A percentile compares a stretch with the other conserved stretches of the same genome.
Conservation (phyloP, 2,797 vertebrate species). For the Lerista edwardsae region DNA sequence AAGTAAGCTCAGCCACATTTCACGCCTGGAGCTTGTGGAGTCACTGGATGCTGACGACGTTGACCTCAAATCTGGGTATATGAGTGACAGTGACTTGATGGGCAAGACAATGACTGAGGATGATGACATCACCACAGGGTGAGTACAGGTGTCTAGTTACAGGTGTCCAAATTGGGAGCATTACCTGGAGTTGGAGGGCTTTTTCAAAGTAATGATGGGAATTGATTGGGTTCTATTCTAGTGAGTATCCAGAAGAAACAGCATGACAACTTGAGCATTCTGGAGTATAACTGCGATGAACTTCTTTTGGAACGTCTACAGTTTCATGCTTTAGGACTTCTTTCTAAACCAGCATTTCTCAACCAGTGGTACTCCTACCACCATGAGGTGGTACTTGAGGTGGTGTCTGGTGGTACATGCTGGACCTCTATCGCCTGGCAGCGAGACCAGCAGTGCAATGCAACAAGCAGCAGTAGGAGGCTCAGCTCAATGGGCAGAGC, state of each 20-base stretch:
- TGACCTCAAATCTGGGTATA: slow-evolving; percentile 90
- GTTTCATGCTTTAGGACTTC: neutral
- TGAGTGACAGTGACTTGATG: slow-evolving; percentile 85
- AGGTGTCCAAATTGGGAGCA: too few species aligned
- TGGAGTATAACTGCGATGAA: neutral
- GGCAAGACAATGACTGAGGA: slow-evolving; percentile 92
- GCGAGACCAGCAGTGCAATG: too few species aligned
- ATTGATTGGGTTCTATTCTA: neutral
- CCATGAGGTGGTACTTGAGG: too few species aligned
- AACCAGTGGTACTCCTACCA: too few species aligned
- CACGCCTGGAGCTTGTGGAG: slow-evolving; percentile 90
- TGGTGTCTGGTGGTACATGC: too few species aligned
- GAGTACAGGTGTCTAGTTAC: slow-evolving; percentile 48
- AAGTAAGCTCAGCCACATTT: slow-evolving; percentile 87
- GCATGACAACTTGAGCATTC: neutral
- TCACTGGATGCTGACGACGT: slow-evolving; percentile 81
- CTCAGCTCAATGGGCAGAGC: too few species aligned
- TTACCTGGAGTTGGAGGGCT: too few species aligned
- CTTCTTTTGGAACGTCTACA: neutral
- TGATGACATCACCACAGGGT: slow-evolving; percentile 93
- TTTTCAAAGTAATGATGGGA: neutral
- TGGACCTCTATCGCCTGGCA: too few species aligned
- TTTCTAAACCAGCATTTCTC: neutral
- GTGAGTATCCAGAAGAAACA: neutral
- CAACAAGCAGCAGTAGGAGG: too few species aligned